Percentiles rank a stretch among this genome's conserved stretches.
phyloP scores from a whole-genome alignment of 2,113 vertebrate genomes.

The human (Homo sapiens) region DNA sequence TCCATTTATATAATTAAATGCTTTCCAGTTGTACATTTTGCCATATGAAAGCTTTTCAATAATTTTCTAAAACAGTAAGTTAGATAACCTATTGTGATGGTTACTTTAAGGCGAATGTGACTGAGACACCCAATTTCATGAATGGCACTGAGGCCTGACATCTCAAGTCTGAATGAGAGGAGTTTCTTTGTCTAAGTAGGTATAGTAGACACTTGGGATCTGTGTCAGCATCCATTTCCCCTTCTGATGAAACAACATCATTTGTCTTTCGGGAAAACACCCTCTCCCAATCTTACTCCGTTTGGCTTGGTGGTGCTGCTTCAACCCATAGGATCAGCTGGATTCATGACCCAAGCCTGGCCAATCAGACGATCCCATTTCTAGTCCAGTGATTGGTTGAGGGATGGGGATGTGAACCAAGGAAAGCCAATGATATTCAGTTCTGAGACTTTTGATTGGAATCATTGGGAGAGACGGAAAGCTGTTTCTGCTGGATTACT shows the following conservation, averaged over 20 bases:
- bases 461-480: not conserved
- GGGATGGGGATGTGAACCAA: not conserved
- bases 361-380: not conserved
- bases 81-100: not conserved
- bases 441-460: not conserved
- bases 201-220: not conserved
- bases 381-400: not conserved
- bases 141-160: too few relatives aligned
- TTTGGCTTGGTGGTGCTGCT: not conserved
- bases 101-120: not conserved
- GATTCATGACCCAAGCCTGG: not conserved
- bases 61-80: not conserved
- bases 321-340: not conserved
- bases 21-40: not conserved
- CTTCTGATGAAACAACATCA: not conserved
- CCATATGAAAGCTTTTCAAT: not conserved
- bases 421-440: not conserved
- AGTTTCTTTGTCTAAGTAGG: not conserved
- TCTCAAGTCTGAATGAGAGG: not conserved
- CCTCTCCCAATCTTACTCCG: not conserved
- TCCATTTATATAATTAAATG: not conserved
- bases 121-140: not conserved
- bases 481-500: not conserved
- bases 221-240: not conserved
- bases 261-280: not conserved